These are phyloP conservation scores for Axea sp. DNA, from an alignment of 2,888 invertebrate genomes.

Conservation along the genomic window DNA sequence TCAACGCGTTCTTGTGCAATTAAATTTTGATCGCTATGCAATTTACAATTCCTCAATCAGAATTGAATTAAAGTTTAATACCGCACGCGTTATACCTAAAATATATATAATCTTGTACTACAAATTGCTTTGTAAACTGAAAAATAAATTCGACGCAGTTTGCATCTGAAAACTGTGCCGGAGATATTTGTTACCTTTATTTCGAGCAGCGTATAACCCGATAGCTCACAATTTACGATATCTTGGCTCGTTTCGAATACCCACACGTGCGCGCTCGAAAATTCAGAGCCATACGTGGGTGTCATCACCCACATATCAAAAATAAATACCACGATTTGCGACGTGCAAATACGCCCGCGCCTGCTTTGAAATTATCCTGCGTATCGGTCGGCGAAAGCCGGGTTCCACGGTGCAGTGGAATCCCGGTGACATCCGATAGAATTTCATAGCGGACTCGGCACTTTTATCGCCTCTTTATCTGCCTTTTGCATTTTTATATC, in stretches of 20 bases:
- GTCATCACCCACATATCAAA: constrained; percentile 56
- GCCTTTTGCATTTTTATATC: constrained; percentile 17
- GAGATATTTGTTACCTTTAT: constrained; percentile 40
- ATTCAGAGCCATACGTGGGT: constrained; percentile 48
- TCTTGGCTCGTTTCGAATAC: constrained; percentile 27
- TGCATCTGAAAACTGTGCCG: constrained; percentile 3
- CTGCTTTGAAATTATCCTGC: constrained; percentile 34
- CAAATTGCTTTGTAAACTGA: constrained; percentile 27
- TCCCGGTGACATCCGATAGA: constrained; percentile 32
- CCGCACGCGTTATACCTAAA: neutral
- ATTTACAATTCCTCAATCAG: too few relatives aligned
- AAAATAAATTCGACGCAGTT: constrained; percentile 20
- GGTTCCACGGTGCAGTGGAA: constrained; percentile 23
- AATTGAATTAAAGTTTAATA: constrained; percentile 1
- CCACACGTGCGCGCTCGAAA: constrained; percentile 35
- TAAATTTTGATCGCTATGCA: too few relatives aligned
- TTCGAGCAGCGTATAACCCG: constrained; percentile 21
- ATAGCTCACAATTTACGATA: constrained; percentile 51
- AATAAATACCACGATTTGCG: constrained; percentile 52
- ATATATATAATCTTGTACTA: neutral
- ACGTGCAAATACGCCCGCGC: constrained; percentile 49
- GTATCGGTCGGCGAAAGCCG: constrained; percentile 8
- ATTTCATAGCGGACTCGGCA: constrained; percentile 13
- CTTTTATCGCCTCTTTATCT: constrained; percentile 39
- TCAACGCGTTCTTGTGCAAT: too few relatives aligned